phyloP scores from a whole-genome alignment of 2,113 vertebrate species.

The Perognathus longimembris region DNA sequence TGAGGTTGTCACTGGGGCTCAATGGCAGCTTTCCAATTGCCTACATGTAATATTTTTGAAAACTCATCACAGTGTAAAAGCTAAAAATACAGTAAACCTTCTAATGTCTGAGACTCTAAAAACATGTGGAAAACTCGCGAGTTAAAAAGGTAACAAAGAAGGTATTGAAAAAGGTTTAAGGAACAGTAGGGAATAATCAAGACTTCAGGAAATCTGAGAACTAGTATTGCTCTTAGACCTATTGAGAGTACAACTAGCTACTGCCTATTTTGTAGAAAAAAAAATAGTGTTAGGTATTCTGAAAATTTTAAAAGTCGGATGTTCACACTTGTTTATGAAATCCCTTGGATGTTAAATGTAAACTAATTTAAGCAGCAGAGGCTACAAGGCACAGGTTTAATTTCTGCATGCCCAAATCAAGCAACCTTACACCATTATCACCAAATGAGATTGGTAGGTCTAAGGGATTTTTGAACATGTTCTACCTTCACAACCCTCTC shows the following conservation, averaged over 20 bases:
- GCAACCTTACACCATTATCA: no score
- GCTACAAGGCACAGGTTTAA: not conserved
- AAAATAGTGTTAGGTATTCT: not conserved
- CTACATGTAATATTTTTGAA: conserved; percentile 3
- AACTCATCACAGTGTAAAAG: not conserved
- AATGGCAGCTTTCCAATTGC: not conserved
- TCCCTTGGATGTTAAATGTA: not conserved
- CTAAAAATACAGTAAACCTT: not conserved
- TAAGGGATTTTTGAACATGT: no score
- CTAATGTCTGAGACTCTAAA: not conserved
- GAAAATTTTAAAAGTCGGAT: conserved; percentile 1
- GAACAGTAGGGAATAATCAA: not conserved
- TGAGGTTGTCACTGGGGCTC: no score
- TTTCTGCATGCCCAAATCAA: not conserved
- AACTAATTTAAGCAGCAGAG: not conserved
- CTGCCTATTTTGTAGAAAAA: not conserved
- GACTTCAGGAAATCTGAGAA: not conserved
- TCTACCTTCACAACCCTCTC: not conserved
- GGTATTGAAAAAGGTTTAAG: conserved; percentile 3
- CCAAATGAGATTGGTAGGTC: no score
- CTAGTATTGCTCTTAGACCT: not conserved
- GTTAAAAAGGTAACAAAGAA: not conserved
- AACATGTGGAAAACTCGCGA: not conserved
- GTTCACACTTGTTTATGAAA: not conserved
- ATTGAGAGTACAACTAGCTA: not conserved